phyloP scores from a whole-genome alignment of 2,888 invertebrate genomes.

The Mantis religiosa region DNA sequence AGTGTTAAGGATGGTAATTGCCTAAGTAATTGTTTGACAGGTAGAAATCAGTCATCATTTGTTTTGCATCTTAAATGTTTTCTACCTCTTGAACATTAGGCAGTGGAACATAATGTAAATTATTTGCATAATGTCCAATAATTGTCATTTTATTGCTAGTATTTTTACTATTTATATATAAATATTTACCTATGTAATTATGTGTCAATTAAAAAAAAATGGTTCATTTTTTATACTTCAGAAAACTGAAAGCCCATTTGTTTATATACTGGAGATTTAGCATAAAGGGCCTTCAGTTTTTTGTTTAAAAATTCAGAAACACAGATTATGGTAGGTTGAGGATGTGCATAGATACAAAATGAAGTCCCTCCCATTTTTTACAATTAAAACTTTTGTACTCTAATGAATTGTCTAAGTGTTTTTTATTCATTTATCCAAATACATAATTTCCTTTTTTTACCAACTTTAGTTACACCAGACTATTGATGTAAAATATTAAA shows the following conservation, averaged over 20 bases:
- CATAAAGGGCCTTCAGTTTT: background rate
- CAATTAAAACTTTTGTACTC: background rate
- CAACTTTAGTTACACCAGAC: too few relatives aligned
- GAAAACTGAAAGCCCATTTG: background rate
- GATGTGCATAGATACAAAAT: background rate
- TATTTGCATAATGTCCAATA: slow-evolving; percentile 20
- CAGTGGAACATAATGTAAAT: slow-evolving; percentile 30
- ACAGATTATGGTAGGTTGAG: background rate
- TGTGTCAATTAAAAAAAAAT: slow-evolving; percentile 9
- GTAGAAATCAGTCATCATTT: slow-evolving; percentile 25
- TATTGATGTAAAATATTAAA: too few relatives aligned
- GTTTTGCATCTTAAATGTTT: slow-evolving; percentile 34
- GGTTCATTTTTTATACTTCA: background rate
- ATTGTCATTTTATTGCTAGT: slow-evolving; percentile 15
- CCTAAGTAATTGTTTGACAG: slow-evolving; percentile 29
- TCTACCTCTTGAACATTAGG: slow-evolving; percentile 51
- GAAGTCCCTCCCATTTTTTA: background rate
- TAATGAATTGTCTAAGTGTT: background rate
- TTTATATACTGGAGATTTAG: background rate
- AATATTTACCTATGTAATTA: slow-evolving; percentile 29
- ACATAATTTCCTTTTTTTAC: too few relatives aligned
- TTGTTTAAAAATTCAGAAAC: background rate
- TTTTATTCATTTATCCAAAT: too few relatives aligned
- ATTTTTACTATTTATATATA: slow-evolving; percentile 26
- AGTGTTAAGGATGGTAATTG: slow-evolving; percentile 5